phyloP scores from a whole-genome alignment of 1,140 invertebrate genomes.

The Cephus cinctus region DNA sequence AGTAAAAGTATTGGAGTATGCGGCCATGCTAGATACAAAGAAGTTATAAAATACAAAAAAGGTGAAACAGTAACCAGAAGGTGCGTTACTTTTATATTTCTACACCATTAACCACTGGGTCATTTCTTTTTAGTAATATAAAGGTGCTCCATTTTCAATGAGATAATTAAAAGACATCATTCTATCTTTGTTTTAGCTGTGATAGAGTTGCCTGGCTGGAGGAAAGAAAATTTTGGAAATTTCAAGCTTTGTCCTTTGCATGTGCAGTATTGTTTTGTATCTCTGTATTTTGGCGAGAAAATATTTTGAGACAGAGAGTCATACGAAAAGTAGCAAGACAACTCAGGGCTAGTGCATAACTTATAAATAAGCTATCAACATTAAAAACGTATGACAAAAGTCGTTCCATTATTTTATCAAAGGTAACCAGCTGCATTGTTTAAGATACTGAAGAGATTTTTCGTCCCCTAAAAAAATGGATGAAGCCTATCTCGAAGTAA shows the following conservation, averaged over 20 bases:
- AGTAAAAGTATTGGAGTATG: slow-evolving; percentile 72
- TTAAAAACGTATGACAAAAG: too few relatives aligned
- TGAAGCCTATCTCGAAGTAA: slow-evolving; percentile 45
- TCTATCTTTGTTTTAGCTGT: slow-evolving; percentile 56
- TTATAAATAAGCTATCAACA: too few relatives aligned
- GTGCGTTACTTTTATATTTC: slow-evolving; percentile 38
- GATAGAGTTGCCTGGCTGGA: slow-evolving; percentile 71
- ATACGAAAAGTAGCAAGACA: slow-evolving; percentile 65
- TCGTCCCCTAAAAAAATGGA: slow-evolving; percentile 36
- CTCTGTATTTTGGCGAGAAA: slow-evolving; percentile 59
- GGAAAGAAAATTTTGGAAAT: slow-evolving; percentile 80
- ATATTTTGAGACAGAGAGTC: slow-evolving; percentile 59
- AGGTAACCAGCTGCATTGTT: too few relatives aligned
- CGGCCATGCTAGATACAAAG: slow-evolving; percentile 69
- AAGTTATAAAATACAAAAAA: slow-evolving; percentile 67
- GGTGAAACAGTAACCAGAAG: slow-evolving; percentile 70
- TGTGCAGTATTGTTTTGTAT: slow-evolving; percentile 63
- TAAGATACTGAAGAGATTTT: too few relatives aligned
- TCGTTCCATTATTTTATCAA: too few relatives aligned
- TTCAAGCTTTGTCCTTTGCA: slow-evolving; percentile 73
- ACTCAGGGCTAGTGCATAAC: slow-evolving; percentile 46
- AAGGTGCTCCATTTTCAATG: slow-evolving; percentile 2
- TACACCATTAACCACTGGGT: too few relatives aligned
- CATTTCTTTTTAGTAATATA: too few relatives aligned
- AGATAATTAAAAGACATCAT: background rate